Evolutionary conservation across 2,888 invertebrate species (phyloP).

Genomic region (Augochlorella aurata): DNA sequence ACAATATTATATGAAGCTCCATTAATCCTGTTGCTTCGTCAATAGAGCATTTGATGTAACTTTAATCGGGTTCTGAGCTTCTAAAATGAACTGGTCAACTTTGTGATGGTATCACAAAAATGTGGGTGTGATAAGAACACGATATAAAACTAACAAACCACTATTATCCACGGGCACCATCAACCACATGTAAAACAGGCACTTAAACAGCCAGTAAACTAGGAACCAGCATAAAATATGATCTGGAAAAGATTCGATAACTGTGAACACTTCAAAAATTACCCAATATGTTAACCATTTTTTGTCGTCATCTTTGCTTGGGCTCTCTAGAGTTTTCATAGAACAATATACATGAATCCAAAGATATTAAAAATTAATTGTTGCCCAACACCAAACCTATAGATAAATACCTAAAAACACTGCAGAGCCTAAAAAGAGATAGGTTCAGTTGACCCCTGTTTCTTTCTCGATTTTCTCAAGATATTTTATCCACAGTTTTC

Average conservation of each 20-base stretch:
- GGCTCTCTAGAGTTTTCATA: slow-evolving; percentile 91
- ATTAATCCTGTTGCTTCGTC: slow-evolving; percentile 74
- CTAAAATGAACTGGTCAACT: slow-evolving; percentile 73
- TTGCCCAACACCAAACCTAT: slow-evolving; percentile 97
- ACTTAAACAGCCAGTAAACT: slow-evolving; percentile 97
- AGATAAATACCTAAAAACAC: slow-evolving; percentile 93
- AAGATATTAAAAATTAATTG: slow-evolving; percentile 97
- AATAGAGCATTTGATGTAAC: slow-evolving; percentile 69
- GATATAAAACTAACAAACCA: slow-evolving; percentile 91
- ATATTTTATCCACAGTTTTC: slow-evolving; percentile 88
- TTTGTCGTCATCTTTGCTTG: slow-evolving; percentile 93
- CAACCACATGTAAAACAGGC: slow-evolving; percentile 94
- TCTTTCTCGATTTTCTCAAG: slow-evolving; percentile 87
- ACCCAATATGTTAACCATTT: slow-evolving; percentile 99
- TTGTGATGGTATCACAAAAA: slow-evolving; percentile 89
- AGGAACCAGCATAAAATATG: slow-evolving; percentile 95
- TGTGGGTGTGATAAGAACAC: slow-evolving; percentile 90
- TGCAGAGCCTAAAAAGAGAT: slow-evolving; percentile 89
- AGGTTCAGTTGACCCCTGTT: slow-evolving; percentile 89
- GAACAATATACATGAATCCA: slow-evolving; percentile 97
- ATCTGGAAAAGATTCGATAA: slow-evolving; percentile 97
- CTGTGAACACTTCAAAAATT: slow-evolving; percentile 96
- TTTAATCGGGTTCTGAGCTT: slow-evolving; percentile 73
- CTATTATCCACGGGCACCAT: slow-evolving; percentile 92
- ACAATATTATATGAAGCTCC: slow-evolving; percentile 17